Conservation (phyloP, 2,113 vertebrate genomes). For the Microtus pennsylvanicus region DNA sequence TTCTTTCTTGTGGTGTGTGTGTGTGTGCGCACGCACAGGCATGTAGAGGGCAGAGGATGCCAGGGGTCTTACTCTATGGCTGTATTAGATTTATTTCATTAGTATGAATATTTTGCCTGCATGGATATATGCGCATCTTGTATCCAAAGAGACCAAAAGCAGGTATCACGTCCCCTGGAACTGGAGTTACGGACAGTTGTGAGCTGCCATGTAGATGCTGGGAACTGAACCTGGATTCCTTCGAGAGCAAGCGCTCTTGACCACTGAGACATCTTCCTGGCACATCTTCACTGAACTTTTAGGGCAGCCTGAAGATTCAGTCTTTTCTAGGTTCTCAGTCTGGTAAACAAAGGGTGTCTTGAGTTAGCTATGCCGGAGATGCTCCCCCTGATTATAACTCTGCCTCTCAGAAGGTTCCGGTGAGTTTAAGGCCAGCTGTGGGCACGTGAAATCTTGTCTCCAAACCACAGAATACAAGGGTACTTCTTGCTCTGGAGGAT, state of each 20-base stretch:
- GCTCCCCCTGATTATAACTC: not conserved
- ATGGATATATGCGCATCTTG: not conserved
- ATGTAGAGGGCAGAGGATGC: not conserved
- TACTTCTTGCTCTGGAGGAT: conserved; percentile 35
- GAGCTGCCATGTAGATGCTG: not conserved
- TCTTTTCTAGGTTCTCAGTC: not conserved
- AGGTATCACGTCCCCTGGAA: not conserved
- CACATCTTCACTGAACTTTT: not conserved
- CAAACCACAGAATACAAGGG: not conserved
- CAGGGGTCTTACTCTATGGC: not conserved
- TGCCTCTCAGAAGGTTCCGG: not conserved
- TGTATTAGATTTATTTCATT: not conserved
- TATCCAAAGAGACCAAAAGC: not conserved
- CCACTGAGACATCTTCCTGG: not conserved
- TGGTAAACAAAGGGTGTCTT: not conserved
- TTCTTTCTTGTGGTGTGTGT: not conserved
- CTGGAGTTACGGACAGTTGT: not conserved
- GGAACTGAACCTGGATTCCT: not conserved
- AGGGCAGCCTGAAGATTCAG: not conserved
- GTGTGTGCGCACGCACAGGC: too few species aligned
- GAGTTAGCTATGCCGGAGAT: not conserved
- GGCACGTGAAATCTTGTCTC: not conserved
- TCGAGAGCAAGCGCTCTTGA: not conserved
- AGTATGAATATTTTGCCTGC: not conserved
- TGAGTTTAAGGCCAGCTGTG: too few species aligned